Conservation (phyloP, 2,888 invertebrate species). For the Boloria selene region DNA sequence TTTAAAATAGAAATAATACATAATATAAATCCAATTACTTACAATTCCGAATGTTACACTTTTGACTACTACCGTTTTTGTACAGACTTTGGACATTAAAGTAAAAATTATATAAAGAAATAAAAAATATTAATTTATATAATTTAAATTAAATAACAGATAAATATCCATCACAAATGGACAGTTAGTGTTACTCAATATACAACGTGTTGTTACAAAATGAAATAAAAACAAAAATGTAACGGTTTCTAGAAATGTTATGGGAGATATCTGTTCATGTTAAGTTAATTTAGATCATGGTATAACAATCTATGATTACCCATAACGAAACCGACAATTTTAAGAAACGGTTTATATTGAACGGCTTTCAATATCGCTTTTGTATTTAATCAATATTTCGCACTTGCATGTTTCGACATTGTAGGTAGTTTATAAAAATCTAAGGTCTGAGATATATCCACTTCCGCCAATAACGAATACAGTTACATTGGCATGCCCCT, state of each 20-base stretch:
- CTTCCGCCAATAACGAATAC: conserved; percentile 25
- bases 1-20: too few species aligned
- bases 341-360: conserved; percentile 52
- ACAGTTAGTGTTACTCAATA: too few species aligned
- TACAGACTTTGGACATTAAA: too few species aligned
- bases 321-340: conserved; percentile 53
- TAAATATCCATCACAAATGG: too few species aligned
- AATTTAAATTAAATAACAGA: too few species aligned
- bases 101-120: too few species aligned
- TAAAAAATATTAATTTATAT: too few species aligned
- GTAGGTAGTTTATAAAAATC: neutral
- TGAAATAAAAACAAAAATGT: neutral
- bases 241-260: conserved; percentile 12
- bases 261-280: conserved; percentile 10
- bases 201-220: too few species aligned
- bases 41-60: too few species aligned
- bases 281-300: conserved; percentile 50
- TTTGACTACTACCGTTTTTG: too few species aligned
- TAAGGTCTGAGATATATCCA: neutral
- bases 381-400: neutral
- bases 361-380: conserved; percentile 16
- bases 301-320: conserved; percentile 45
- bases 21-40: too few species aligned
- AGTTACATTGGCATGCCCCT: conserved; percentile 43
- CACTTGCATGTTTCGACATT: neutral